Evolutionary conservation across 2,888 invertebrate species (phyloP), one percentile per base, ranked within the genome.

Genomic region (Drosophila nr. medialis): DNA sequence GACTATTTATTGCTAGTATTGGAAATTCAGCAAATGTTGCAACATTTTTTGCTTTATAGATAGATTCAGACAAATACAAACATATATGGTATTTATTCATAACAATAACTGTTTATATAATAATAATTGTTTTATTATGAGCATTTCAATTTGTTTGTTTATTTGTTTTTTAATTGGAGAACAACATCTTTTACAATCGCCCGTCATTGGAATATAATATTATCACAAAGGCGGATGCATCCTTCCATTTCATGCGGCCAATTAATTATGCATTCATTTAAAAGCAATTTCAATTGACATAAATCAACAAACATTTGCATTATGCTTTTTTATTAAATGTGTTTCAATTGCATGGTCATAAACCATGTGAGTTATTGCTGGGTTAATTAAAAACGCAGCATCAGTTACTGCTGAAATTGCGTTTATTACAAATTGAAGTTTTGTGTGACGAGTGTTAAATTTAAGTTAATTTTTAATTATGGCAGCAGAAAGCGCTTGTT

Each of bases 391-490:
- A 75, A 66, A 53, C 29, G 49, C 49, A 58, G 29, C 49, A 42
- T 40, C 27, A 29, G 30, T 53, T 34, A 34, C 8, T 27, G 29
- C 38, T 72, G 53, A 72, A 66, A 75, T 64, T 77, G 69, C 89
- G 75, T 71, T 74, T 21, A 72, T 81, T 70, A 77, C 78, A 79
- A 77, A 79, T 79, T 73, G 61, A 70, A 70, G 74, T 73, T 67
- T 66, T 59, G 71, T 68, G 61, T 51, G 68, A 34, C 72, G 72
- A 88, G 86, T 88, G 89, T 86, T 88, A 88, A 90, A 80, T 78
- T 83, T 80, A 78, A 90, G 88, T 83, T 90, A 90, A 86, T 86
- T 86, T 88, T 90, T 90, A 86, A 86, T 86, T 86, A 88, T 80
- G 77, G 68, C 64, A 67, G 45, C 64, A 70, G 64, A 80, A 74